Conservation (phyloP, 2,113 vertebrate species). For the Kobus ellipsiprymnus region DNA sequence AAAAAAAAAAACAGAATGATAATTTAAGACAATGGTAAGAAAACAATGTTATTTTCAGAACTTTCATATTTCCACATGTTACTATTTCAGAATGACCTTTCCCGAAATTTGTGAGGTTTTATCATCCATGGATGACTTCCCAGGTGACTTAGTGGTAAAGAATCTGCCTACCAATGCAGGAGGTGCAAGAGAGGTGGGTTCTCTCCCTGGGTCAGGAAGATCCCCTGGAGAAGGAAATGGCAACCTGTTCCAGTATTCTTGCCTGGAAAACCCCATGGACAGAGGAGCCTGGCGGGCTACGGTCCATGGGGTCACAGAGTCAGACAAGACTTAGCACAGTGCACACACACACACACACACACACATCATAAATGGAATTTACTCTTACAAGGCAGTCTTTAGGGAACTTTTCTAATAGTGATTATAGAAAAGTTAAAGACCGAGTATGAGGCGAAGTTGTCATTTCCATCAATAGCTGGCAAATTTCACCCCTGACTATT, state of each 20-base stretch:
- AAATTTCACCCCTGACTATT: not conserved
- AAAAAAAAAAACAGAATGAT: not conserved
- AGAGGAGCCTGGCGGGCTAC: not conserved
- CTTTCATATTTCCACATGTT: not conserved
- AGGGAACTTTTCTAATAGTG: not conserved
- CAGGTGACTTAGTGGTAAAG: not conserved
- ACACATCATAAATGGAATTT: not conserved
- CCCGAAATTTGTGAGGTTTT: not conserved
- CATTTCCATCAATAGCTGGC: not conserved
- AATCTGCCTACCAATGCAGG: not conserved
- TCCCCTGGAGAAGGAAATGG: not conserved
- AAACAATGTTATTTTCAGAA: not conserved
- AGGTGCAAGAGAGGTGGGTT: not conserved
- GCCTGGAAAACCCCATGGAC: not conserved
- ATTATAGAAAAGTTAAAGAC: not conserved
- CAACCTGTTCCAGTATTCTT: not conserved
- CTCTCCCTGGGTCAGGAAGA: not conserved
- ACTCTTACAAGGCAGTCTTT: not conserved
- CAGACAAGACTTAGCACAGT: fast-evolving
- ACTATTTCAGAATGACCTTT: not conserved
- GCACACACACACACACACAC: not conserved
- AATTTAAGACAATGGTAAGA: not conserved
- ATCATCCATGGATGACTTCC: not conserved
- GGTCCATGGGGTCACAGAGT: not conserved
- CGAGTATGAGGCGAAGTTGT: not conserved